A percentile compares a stretch with the other conserved stretches of the same genome.
These are phyloP conservation scores for Pollenia amentaria DNA, from an alignment of 2,888 invertebrate species.

Conservation along the genomic window DNA sequence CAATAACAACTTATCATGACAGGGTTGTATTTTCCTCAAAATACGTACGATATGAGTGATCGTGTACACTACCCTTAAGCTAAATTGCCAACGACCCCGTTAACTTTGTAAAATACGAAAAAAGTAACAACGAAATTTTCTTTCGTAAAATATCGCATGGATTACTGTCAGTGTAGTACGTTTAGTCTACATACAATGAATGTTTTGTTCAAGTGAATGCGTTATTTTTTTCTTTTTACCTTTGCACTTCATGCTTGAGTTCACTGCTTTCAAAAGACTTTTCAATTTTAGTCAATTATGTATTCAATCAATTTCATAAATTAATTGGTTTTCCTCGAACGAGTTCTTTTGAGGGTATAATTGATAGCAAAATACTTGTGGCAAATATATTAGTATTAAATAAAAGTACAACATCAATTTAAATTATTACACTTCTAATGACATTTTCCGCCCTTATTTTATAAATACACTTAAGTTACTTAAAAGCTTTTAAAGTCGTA, in stretches of 20 bases:
- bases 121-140: too few species aligned
- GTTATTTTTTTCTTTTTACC: not conserved
- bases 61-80: too few species aligned
- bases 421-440: not conserved
- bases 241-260: not conserved
- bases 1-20: too few species aligned
- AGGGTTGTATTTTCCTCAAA: too few species aligned
- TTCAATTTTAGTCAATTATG: not conserved
- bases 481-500: slow-evolving; percentile 1
- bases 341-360: slow-evolving; percentile 5
- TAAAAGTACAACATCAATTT: not conserved
- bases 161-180: too few species aligned
- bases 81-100: too few species aligned
- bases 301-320: slow-evolving; percentile 23
- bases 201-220: not conserved
- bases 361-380: slow-evolving; percentile 38
- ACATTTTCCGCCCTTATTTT: not conserved
- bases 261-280: not conserved
- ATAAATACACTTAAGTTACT: not conserved
- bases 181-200: not conserved
- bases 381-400: slow-evolving; percentile 9
- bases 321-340: not conserved
- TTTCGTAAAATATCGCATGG: too few species aligned
- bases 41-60: too few species aligned
- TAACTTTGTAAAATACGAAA: too few species aligned